Conservation (phyloP, 1,140 invertebrate species). For the silkworm (Bombyx mori) region DNA sequence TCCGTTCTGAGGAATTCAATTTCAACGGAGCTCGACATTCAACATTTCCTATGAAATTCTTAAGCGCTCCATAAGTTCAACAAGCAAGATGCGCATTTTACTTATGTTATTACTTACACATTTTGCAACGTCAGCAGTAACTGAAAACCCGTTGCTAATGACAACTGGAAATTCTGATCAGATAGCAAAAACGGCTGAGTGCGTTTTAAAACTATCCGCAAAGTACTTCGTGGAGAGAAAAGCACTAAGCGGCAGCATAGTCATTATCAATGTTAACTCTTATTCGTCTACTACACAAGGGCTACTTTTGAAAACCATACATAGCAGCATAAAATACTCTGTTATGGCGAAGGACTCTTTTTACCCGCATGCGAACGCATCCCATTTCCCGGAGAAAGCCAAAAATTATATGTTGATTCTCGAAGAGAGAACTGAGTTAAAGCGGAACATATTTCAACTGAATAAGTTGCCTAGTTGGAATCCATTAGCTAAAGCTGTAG, state of each 20-base stretch:
- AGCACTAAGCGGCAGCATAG: constrained; percentile 64
- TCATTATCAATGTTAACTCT: constrained; percentile 63
- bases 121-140: constrained; percentile 10
- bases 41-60: too few species aligned
- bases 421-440: constrained; percentile 56
- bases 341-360: constrained; percentile 68
- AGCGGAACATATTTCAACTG: constrained; percentile 52
- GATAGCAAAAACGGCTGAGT: constrained; percentile 53
- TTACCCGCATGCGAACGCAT: constrained; percentile 60
- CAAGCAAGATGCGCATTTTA: constrained; percentile 9
- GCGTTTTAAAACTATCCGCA: constrained; percentile 63
- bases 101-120: constrained; percentile 10
- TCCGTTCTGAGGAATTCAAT: too few species aligned
- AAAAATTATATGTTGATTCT: constrained; percentile 71
- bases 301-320: constrained; percentile 56
- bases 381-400: constrained; percentile 69
- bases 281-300: constrained; percentile 50
- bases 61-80: too few species aligned
- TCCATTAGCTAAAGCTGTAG: constrained; percentile 63
- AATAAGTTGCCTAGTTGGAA: constrained; percentile 67
- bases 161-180: constrained; percentile 37
- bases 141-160: constrained; percentile 36
- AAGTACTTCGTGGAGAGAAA: constrained; percentile 70
- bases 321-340: constrained; percentile 60
- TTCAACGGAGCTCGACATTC: too few species aligned